phyloP scores from a whole-genome alignment of 2,113 vertebrate genomes.

The Rhinolophus sinicus region DNA sequence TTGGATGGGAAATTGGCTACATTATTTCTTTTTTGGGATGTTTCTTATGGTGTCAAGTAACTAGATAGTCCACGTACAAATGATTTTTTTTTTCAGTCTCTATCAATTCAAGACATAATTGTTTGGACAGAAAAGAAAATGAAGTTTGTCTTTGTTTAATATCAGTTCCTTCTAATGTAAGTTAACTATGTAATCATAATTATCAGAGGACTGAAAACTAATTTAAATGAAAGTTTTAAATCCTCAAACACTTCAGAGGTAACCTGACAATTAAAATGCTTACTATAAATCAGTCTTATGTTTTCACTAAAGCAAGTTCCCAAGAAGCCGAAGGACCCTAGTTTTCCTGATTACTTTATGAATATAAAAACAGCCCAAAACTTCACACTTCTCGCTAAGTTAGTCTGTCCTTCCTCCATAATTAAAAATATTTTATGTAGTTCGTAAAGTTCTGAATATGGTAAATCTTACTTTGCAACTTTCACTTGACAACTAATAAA shows the following conservation, averaged over 20 bases:
- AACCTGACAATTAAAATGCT: not conserved
- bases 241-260: not conserved
- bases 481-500: not conserved
- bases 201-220: not conserved
- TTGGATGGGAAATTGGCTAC: not conserved
- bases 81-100: not conserved
- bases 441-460: not conserved
- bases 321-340: not conserved
- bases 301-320: conserved; percentile 9
- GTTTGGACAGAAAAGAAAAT: not conserved
- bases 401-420: not conserved
- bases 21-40: not conserved
- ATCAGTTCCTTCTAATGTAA: not conserved
- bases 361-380: not conserved
- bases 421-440: not conserved
- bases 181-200: not conserved
- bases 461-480: not conserved
- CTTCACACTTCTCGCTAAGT: not conserved
- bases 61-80: not conserved
- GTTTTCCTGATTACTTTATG: not conserved
- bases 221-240: conserved; percentile 23
- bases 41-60: not conserved
- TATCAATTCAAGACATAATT: not conserved
- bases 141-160: not conserved
- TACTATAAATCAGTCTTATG: not conserved